Base-by-base conservation (phyloP, 37 sponge, comb jelly and placozoan genomes). In the Halisarca cf. caerulea region DNA sequence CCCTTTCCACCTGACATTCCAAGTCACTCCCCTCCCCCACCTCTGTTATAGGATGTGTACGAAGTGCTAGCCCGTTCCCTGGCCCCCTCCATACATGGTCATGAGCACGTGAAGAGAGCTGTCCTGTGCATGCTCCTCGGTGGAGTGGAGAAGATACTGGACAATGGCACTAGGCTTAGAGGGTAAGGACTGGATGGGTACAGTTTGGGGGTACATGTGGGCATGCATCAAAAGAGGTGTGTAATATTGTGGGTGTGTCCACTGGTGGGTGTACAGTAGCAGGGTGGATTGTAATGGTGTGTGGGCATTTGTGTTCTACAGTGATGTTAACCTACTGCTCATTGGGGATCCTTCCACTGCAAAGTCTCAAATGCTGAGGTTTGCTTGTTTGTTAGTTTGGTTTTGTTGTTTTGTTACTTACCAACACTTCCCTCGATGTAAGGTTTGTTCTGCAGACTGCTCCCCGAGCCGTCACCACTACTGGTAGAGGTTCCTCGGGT, bases 261-360 rank as follows among this genome's bases (percentile, higher is more conserved):
- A 7, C 30, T 30, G 64, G 18, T 62, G 64, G 6, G 64, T 7
- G 9, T 23, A 4, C 6, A 27, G 64, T 62, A 62, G 64, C 30
- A 27, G 64, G 30, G 5, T 23, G 25, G 40, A 35, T n/a, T n/a
- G n/a, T n/a, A n/a, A n/a, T n/a, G n/a, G n/a, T n/a, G n/a, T n/a
- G n/a, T n/a, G n/a, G n/a, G n/a, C n/a, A n/a, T n/a, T n/a, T 33
- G 0, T n/a, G 15, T 74, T 41, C 25, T 32, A 4, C 41, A 92
- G 95, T 78, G 99, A 99, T 83, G 96, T 99, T 59, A 99, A 99
- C 51, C 38, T 99, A 35, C 80, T 99, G 39, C 59, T 99, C 69
- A 89, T 99, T 83, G 99, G 99, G 37, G 97, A 96, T 82, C 98
- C 98, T 25, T 95, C 96, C 24, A 97, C 98, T 27, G 98, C 98